Evolutionary conservation across 2,113 vertebrate species (phyloP).

Genomic region (Oceanites oceanicus): DNA sequence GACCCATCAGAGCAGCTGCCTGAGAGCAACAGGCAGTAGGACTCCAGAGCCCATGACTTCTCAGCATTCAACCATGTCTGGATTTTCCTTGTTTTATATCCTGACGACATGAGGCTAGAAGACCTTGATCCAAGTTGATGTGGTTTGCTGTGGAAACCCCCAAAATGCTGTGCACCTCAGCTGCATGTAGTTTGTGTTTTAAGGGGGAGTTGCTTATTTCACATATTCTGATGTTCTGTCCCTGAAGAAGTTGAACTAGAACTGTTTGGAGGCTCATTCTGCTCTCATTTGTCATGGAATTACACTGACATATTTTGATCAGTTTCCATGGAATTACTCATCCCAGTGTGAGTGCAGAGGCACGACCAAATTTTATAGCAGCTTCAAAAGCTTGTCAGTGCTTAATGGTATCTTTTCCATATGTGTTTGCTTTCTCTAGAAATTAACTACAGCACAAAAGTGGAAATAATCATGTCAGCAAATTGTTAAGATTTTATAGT

Average conservation of each 20-base stretch:
- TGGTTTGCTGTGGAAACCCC: neutral
- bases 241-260: neutral
- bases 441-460: conserved; percentile 26
- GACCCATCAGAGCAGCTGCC: neutral
- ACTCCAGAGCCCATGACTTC: neutral
- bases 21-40: neutral
- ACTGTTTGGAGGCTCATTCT: neutral
- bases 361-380: neutral
- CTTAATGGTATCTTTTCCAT: neutral
- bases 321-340: neutral
- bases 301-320: neutral
- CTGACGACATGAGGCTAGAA: neutral
- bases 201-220: neutral
- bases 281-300: neutral
- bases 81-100: neutral
- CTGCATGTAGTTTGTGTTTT: neutral
- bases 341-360: neutral
- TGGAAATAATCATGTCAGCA: conserved; percentile 49
- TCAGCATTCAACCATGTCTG: neutral
- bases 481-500: conserved; percentile 47
- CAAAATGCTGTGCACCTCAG: neutral
- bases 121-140: neutral
- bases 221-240: neutral
- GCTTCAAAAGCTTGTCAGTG: conserved; percentile 1
- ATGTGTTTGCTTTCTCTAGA: conserved; percentile 20